Evolutionary conservation across 2,888 invertebrate genomes (phyloP).

Genomic region (Schizaphis graminum): DNA sequence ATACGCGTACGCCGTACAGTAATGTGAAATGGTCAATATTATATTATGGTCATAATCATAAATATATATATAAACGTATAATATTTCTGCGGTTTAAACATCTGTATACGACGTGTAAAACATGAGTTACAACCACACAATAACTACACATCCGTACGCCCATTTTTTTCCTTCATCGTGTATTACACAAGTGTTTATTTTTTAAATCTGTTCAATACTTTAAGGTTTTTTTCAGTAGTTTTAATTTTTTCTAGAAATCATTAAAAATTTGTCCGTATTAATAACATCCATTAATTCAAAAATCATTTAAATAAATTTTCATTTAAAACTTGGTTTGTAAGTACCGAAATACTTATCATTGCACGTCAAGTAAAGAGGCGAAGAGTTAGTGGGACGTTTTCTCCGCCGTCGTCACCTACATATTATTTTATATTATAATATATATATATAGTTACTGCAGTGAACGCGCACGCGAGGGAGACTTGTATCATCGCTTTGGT

Average conservation of each 20-base stretch:
- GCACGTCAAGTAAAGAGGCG: not conserved
- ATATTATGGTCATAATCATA: not conserved
- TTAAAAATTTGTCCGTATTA: not conserved
- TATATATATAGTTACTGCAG: not conserved
- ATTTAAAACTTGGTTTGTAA: not conserved
- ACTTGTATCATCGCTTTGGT: not conserved
- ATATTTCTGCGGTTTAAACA: not conserved
- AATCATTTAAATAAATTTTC: not conserved
- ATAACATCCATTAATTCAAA: too few species aligned
- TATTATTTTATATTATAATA: not conserved
- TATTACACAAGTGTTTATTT: not conserved
- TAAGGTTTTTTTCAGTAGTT: not conserved
- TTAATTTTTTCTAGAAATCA: not conserved
- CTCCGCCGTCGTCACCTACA: not conserved
- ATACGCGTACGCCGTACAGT: not conserved
- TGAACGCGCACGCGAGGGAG: not conserved
- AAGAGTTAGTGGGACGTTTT: too few species aligned
- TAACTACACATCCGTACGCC: not conserved
- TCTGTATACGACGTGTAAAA: not conserved
- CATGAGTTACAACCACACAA: not conserved
- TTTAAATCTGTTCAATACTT: not conserved
- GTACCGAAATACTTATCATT: not conserved
- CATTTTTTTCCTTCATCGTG: not conserved
- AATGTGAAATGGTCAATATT: slow-evolving; percentile 33
- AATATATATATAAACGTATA: not conserved